These are phyloP conservation scores for Dicrurus megarhynchus DNA, from an alignment of 2,113 vertebrate species.

Conservation along the genomic window DNA sequence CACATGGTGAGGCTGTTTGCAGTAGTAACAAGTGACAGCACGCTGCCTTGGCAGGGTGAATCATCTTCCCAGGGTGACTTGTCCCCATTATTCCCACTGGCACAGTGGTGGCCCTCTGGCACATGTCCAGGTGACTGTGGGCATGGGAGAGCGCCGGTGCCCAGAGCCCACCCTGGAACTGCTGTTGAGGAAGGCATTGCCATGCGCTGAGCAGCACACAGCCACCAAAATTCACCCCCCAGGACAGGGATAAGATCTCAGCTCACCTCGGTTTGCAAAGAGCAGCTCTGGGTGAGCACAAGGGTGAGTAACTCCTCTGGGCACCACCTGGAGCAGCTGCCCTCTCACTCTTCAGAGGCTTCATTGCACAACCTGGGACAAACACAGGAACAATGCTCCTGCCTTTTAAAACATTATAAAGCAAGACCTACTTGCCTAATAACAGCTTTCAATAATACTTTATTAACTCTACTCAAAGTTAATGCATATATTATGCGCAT, in stretches of 20 bases:
- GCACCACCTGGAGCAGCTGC: rapidly evolving
- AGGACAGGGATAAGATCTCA: background rate
- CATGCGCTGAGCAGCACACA: background rate
- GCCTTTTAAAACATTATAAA: background rate
- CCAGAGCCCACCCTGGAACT: background rate
- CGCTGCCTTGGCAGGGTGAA: rapidly evolving
- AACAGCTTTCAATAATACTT: background rate
- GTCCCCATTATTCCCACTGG: background rate
- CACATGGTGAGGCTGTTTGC: rapidly evolving
- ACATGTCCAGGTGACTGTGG: background rate
- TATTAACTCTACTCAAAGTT: background rate
- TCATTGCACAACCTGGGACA: background rate
- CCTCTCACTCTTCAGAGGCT: background rate
- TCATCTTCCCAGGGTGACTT: background rate
- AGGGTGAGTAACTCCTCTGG: background rate
- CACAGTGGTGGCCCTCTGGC: rapidly evolving
- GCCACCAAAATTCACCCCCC: background rate
- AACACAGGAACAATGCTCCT: background rate
- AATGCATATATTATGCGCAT: background rate
- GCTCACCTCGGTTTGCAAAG: background rate
- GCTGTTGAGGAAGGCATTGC: background rate
- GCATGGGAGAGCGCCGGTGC: rapidly evolving
- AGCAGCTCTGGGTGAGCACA: background rate
- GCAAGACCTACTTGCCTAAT: background rate
- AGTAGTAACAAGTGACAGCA: background rate